A percentile compares a stretch with the other conserved stretches of the same genome.
phyloP scores from a whole-genome alignment of 2,888 invertebrate genomes.

The Hesperia comma region DNA sequence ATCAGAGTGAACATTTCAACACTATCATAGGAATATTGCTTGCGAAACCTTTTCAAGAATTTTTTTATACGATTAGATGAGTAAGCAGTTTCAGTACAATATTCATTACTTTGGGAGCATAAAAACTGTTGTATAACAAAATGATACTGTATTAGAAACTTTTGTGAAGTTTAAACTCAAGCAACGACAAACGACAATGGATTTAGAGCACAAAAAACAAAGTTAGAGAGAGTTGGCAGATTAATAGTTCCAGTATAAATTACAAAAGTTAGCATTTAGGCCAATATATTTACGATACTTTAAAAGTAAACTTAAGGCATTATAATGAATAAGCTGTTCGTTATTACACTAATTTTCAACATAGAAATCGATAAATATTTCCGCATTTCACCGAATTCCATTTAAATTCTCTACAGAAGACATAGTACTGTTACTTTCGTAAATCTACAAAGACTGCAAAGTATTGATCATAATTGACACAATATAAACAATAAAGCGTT shows the following conservation, averaged over 20 bases:
- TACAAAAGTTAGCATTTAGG: slow-evolving; percentile 21
- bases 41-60: not conserved
- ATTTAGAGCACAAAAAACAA: not conserved
- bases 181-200: too few relatives aligned
- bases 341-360: not conserved
- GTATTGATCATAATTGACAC: slow-evolving; percentile 59
- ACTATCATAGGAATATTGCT: not conserved
- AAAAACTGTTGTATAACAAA: not conserved
- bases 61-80: not conserved
- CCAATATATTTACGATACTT: slow-evolving; percentile 12
- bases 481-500: slow-evolving; percentile 40
- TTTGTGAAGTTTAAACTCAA: too few relatives aligned
- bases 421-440: slow-evolving; percentile 43
- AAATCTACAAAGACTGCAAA: slow-evolving; percentile 31
- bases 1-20: not conserved
- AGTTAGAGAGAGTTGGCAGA: slow-evolving; percentile 3
- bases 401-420: slow-evolving; percentile 24
- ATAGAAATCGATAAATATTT: slow-evolving; percentile 8
- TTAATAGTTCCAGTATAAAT: slow-evolving; percentile 14
- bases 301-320: slow-evolving; percentile 2
- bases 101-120: not conserved
- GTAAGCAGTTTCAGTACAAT: not conserved
- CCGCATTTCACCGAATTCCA: slow-evolving; percentile 23
- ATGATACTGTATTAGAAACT: not conserved
- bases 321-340: not conserved